Base-by-base conservation (phyloP, 2,113 vertebrate genomes). In the Phasianus colchicus region DNA sequence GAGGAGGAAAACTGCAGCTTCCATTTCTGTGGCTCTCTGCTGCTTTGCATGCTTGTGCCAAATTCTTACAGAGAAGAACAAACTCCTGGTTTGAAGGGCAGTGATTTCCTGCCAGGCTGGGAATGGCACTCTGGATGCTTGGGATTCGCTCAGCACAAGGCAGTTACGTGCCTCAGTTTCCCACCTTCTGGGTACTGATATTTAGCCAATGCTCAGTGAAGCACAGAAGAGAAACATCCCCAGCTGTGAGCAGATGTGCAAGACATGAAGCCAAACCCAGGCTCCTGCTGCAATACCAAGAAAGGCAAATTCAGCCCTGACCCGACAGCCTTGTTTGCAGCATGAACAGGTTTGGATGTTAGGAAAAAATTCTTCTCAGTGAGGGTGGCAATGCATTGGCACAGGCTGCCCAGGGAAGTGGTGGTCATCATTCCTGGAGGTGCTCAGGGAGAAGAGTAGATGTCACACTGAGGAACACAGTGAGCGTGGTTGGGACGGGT, bases 181-280 rank as follows among this genome's bases (percentile, higher is more conserved):
- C 43, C 72, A 45, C 10, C 11, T 12, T 45, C 7, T 29, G 29
- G 22, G 9, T 63, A 3, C 22, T 29, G 27, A 40, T 27, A 38
- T 27, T 54, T 48, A 19, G 11, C 50, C 52, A 12, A 10, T 30
- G 52, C 6, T 52, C 1, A 0, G 54, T 34, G 50, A 25, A 16
- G 11, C 58, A 6, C 9, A 10, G 47, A 52, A 36, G 4, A 50
- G 32, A 27, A 72, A 36, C 0, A 0, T 52, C 52, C 32, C 25
- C 57, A 76, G 45, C 52, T 45, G 45, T 6, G 13, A 34, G 12
- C n/a, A 38, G 45, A 24, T 7, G 6, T 15, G 16, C 2, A 0
- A 24, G 40, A 6, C 4, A 7, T 1, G 12, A 20, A 78, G 54
- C 9, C 73, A 38, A 83, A 79, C 12, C 13, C 69, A 52, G 48